A percentile compares a stretch with the other conserved stretches of the same genome.
These are phyloP conservation scores for Gerris buenoi DNA, from an alignment of 1,140 invertebrate species.

Conservation along the genomic window DNA sequence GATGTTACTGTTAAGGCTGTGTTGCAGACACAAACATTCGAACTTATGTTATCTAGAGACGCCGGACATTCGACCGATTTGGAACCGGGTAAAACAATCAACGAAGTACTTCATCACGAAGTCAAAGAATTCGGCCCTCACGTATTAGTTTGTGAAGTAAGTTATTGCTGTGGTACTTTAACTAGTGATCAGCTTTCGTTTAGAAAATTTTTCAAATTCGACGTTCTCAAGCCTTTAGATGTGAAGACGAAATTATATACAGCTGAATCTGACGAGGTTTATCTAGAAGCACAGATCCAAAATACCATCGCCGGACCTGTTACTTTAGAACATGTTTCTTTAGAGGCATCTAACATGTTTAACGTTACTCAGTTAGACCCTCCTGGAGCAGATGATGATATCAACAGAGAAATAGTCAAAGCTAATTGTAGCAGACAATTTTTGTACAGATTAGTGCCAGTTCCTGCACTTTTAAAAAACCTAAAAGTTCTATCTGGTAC, in stretches of 20 bases:
- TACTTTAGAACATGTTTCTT: constrained; percentile 75
- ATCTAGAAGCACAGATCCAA: constrained; percentile 90
- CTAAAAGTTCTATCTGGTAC: constrained; percentile 59
- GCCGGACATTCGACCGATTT: constrained; percentile 38
- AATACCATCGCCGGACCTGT: constrained; percentile 82
- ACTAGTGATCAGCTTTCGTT: constrained; percentile 51
- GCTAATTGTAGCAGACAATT: constrained; percentile 73
- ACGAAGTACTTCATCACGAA: constrained; percentile 93
- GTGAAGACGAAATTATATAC: constrained; percentile 98
- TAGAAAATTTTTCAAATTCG: constrained; percentile 95
- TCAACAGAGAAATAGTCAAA: background rate
- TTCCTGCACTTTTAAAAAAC: constrained; percentile 53
- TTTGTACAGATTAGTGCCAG: constrained; percentile 77
- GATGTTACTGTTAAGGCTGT: constrained; percentile 57
- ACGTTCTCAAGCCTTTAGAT: constrained; percentile 93
- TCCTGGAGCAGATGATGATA: no score
- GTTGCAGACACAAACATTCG: constrained; percentile 5
- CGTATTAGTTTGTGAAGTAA: constrained; percentile 90
- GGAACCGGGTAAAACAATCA: constrained; percentile 68
- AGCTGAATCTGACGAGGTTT: constrained; percentile 92
- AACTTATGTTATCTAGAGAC: constrained; percentile 11
- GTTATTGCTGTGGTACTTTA: constrained; percentile 39
- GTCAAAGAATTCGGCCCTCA: constrained; percentile 95
- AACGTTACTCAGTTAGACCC: constrained; percentile 34
- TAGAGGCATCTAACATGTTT: constrained; percentile 83